Base-by-base conservation (phyloP, 2,113 vertebrate genomes). In the Tragulus kanchil region DNA sequence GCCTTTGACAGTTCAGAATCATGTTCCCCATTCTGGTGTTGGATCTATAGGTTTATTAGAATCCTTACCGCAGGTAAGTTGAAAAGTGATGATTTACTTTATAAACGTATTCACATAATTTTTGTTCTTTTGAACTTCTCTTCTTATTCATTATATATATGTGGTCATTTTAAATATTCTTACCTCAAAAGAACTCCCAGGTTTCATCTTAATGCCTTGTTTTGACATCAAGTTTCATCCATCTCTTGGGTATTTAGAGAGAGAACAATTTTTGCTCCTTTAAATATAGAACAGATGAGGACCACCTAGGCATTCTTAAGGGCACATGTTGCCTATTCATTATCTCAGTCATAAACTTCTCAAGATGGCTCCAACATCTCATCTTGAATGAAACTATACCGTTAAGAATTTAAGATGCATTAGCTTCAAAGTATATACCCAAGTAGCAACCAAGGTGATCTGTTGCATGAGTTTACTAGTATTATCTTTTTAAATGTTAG, bases 61-160 rank as follows among this genome's bases (percentile, higher is more conserved):
- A 89, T 98, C 98, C 97, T 98, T 99, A 97, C 98, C 99, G 92
- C 99, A 98, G 97, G 99, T 99, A 98, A 93, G 98, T 98, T 93
- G 61, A 62, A 77, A 86, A 81, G n/a, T 67, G 71, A 82, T 82
- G 79, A 82, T 58, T 81, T 89, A 79, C 28, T 82, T 87, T 94
- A 42, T 93, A 79, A 95, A 48, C n/a, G 1, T 89, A 73, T 36
- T 92, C 14, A 62, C 12, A 36, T 54, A 61, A 31, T 56, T 93
- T 71, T 89, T 65, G 1, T 95, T 88, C 58, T 92, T 93, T 95
- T 91, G 78, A 31, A 64, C 19, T 64, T 17, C 25, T 75, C 31
- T 62, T 71, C 25, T 61, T 86, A 21, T 21, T 45, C 52, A 19
- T 94, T 65, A 87, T 94, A 7, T 58, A 52, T 67, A 8, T 85